A percentile compares a stretch with the other conserved stretches of the same genome.
phyloP scores from a whole-genome alignment of 2,888 invertebrate species.

The Ophion ventricosus region DNA sequence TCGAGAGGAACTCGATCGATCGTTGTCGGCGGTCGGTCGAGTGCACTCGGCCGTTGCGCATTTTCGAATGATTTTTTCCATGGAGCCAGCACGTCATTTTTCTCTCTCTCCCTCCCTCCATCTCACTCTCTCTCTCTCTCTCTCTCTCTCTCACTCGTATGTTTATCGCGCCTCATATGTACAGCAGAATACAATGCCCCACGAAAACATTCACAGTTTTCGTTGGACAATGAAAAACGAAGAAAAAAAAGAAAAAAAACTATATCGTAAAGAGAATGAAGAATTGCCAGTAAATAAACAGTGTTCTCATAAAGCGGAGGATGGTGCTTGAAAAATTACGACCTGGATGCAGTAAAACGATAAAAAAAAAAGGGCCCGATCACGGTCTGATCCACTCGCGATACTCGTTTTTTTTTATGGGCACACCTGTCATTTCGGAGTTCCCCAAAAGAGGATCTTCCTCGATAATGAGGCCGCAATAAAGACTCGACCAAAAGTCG shows the following conservation, averaged over 20 bases:
- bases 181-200: background rate
- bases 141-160: background rate
- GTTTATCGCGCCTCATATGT: background rate
- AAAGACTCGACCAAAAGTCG: conserved; percentile 13
- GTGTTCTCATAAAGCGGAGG: background rate
- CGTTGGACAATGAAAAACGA: background rate
- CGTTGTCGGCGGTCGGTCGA: conserved; percentile 54
- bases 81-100: conserved; percentile 9
- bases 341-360: background rate
- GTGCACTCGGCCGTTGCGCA: conserved; percentile 61
- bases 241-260: background rate
- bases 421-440: background rate
- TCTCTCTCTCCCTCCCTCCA: background rate
- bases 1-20: conserved; percentile 63
- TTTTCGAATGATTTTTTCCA: conserved; percentile 47
- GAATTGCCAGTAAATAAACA: background rate
- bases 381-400: too few species aligned
- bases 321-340: background rate
- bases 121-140: too few species aligned
- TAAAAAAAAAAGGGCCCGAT: background rate
- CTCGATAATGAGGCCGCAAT: background rate
- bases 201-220: background rate
- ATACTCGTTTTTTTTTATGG: background rate
- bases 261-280: background rate
- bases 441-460: background rate